Evolutionary conservation across 2,797 vertebrate genomes (phyloP), one percentile per base, ranked within the genome.

Genomic region (Trachurus trachurus): DNA sequence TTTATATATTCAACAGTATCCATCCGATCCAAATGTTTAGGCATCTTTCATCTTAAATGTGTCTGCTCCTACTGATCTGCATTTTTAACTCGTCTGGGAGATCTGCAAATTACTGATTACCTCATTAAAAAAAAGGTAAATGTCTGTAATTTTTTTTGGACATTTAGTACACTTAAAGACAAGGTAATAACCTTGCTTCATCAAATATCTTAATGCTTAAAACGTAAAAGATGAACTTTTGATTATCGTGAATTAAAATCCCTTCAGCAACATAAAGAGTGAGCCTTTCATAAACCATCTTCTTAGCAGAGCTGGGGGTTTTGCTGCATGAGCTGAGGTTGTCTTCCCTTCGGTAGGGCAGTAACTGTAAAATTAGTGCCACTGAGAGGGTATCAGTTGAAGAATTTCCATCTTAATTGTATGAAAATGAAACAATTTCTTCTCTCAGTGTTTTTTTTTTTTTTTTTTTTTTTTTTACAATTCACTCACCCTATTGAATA

Each of bases 361-460:
- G 21, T 62, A 80, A 81, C 40, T 78, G 75, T 70, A 57, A 79
- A 81, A 76, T 77, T 26, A 59, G 63, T 70, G 68, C 66, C 61
- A 64, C 75, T 71, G 65, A 82, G 71, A 74, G 44, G 60, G 39
- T 71, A 76, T 85, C 81, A 64, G 47, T 40, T 64, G 42, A 86
- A 81, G 56, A 79, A 66, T 83, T 86, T 80, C 26, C 21, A 59
- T 70, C 71, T 74, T 85, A 82, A 90, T 79, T 83, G 72, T 68
- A 54, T 81, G 58, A 87, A 80, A 88, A 88, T 73, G 7, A 86
- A 81, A 85, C 29, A 22, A 54, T 80, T 73, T 81, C 22, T 80
- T 76, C 65, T 66, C 70, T 74, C 64, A 70, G 39, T 72, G 68
- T 72, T 86, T 79, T 42, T n/a, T 26, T 26, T 3, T 26, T 1